phyloP scores from a whole-genome alignment of 1,140 invertebrate species.

The Helicoverpa armigera region DNA sequence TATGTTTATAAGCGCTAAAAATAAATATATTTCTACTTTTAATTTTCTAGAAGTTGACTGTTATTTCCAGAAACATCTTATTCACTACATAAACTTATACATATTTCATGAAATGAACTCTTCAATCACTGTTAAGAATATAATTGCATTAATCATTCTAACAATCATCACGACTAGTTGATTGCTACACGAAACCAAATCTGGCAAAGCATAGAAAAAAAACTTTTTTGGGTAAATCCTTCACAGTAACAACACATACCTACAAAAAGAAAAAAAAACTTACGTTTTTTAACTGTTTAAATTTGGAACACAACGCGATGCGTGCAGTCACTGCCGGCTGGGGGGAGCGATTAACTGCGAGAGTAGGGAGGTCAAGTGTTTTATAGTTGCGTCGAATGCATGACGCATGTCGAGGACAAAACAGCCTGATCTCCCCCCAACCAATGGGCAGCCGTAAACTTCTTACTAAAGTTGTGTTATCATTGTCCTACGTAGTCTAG shows the following conservation, averaged over 20 bases:
- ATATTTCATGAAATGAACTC: no score
- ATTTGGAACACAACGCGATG: slow-evolving; percentile 38
- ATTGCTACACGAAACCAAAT: neutral
- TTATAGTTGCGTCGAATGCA: slow-evolving; percentile 59
- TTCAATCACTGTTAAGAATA: no score
- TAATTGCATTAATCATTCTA: no score
- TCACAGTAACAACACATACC: neutral
- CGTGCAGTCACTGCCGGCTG: slow-evolving; percentile 38
- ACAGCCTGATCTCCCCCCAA: slow-evolving; percentile 19
- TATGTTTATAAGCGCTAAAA: no score
- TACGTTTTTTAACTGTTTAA: slow-evolving; percentile 45
- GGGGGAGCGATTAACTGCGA: slow-evolving; percentile 62
- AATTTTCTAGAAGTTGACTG: no score
- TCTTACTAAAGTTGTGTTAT: neutral
- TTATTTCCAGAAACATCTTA: no score
- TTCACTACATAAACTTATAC: no score
- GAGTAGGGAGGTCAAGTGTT: slow-evolving; percentile 62
- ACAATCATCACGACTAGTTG: no score
- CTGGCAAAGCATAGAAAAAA: neutral
- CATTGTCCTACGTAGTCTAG: neutral
- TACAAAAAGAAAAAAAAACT: slow-evolving; percentile 47
- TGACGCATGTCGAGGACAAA: slow-evolving; percentile 56
- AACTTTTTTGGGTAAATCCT: neutral
- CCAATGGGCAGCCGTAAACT: slow-evolving; percentile 11
- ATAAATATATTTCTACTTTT: no score